Evolutionary conservation across 1,140 invertebrate genomes (phyloP).

Genomic region (Bradynema listronoti): DNA sequence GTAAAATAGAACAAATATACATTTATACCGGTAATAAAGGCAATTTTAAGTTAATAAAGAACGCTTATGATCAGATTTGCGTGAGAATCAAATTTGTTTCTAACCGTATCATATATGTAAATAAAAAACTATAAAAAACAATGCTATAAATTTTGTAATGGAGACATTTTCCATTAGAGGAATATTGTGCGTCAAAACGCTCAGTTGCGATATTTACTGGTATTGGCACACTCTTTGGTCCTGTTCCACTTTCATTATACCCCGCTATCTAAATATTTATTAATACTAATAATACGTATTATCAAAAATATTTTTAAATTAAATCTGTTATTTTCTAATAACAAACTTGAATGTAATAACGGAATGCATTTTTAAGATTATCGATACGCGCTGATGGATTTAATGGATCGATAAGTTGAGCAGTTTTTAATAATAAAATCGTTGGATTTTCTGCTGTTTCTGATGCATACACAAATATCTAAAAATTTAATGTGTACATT

Average conservation of each 20-base stretch:
- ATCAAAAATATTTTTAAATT: background rate
- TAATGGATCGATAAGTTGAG: background rate
- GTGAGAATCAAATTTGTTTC: no score
- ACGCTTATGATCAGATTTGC: no score
- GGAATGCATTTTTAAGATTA: slow-evolving; percentile 2
- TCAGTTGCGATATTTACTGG: background rate
- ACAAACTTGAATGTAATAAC: slow-evolving; percentile 4
- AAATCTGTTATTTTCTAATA: background rate
- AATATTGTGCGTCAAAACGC: no score
- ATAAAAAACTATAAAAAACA: no score
- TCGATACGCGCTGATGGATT: slow-evolving; percentile 6
- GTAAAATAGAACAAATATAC: no score
- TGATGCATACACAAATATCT: slow-evolving; percentile 10
- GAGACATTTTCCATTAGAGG: no score
- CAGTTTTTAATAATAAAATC: background rate
- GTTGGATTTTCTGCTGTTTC: background rate
- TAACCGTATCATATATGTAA: no score
- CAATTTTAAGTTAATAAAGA: no score
- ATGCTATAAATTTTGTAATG: no score
- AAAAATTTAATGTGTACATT: background rate
- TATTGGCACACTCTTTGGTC: background rate
- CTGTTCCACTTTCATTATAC: background rate
- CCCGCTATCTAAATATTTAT: background rate
- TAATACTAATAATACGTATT: no score
- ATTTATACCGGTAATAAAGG: no score